phyloP scores from a whole-genome alignment of 2,113 vertebrate species.

The Hipposideros armiger region DNA sequence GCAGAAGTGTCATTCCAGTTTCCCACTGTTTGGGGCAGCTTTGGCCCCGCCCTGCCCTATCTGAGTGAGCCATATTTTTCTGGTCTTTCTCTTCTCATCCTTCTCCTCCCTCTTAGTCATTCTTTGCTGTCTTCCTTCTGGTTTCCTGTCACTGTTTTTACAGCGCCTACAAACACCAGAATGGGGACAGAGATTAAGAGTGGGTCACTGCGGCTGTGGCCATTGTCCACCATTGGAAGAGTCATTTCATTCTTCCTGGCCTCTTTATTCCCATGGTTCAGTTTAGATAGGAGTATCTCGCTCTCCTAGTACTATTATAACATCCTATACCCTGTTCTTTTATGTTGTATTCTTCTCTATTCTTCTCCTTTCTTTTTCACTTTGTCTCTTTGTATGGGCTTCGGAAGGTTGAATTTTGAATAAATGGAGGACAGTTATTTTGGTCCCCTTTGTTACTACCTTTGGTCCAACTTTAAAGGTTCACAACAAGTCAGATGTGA shows the following conservation, averaged over 20 bases:
- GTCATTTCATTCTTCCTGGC: neutral
- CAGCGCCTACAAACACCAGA: neutral
- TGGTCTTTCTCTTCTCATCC: neutral
- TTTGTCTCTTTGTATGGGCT: neutral
- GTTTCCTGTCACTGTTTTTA: neutral
- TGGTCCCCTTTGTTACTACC: neutral
- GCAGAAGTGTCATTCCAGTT: neutral
- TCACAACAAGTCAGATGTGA: neutral
- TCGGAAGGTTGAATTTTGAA: slow-evolving; percentile 46
- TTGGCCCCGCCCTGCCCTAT: neutral
- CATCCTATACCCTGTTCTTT: neutral
- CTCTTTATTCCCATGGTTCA: neutral
- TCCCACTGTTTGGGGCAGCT: neutral
- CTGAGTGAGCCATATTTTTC: neutral
- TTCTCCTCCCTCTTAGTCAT: neutral
- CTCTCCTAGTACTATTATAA: neutral
- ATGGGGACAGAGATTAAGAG: neutral
- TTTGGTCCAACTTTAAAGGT: neutral
- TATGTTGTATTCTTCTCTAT: neutral
- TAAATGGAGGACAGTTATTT: neutral
- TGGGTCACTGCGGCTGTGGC: neutral
- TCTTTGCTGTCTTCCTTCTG: neutral
- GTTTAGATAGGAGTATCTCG: neutral
- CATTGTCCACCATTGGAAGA: neutral
- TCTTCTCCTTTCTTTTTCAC: neutral